Evolutionary conservation across 2,113 vertebrate species (phyloP), one percentile per base, ranked within the genome.

Genomic region (Hipposideros armiger): DNA sequence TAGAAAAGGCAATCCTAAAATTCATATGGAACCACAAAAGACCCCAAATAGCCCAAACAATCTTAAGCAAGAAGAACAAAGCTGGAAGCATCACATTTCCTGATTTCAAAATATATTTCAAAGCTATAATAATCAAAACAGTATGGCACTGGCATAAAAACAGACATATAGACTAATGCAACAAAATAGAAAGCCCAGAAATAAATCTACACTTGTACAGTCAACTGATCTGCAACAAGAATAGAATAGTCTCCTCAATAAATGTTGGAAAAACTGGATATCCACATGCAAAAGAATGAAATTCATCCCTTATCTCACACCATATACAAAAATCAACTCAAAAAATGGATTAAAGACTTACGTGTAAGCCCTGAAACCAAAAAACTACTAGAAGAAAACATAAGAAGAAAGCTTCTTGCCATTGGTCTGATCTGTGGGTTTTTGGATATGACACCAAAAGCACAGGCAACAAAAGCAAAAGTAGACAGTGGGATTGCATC

Each of bases 321-420:
- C 66, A 89, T 89, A 30, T 82, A 89, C 17, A 42, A 60, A 67
- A 90, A 22, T 52, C 11, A 67, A 47, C 52, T 83, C 36, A 6
- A 86, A 69, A 70, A 78, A 60, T 32, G 30, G 54, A n/a, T 70
- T 90, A 54, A 90, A 78, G 28, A 45, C n/a, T 80, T 95, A 85
- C 26, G 20, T 85, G n/a, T 80, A 81, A 73, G n/a, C 67, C 54
- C 22, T 60, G n/a, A 62, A 72, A 54, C 54, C 13, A 77, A 72
- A 45, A 80, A 80, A 32, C 50, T 40, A 50, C 50, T 40, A 87
- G 36, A 66, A 36, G 28, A 54, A 88, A 72, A 72, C n/a, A 24
- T 4, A 22, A 5, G 36, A 10, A 10, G 42, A 64, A 91, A 50
- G 22, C 19, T 80, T 62, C 42, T 80, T 70, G 64, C 62, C 72